Conservation (phyloP, 1,140 invertebrate species). For the Heterodera schachtii region DNA sequence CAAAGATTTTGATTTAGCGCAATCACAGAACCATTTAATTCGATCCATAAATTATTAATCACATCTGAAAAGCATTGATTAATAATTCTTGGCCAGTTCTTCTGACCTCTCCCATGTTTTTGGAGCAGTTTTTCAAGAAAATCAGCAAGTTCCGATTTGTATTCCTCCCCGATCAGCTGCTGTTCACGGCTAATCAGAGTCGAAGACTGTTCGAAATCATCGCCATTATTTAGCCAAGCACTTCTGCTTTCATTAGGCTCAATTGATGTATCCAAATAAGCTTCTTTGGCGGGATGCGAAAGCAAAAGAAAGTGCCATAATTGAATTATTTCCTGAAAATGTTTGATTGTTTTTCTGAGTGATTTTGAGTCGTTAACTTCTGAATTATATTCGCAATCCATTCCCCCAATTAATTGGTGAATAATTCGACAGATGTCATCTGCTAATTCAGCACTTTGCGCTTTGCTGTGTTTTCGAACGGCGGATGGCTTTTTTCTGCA, state of each 20-base stretch:
- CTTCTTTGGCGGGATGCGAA: slow-evolving; percentile 50
- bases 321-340: slow-evolving; percentile 15
- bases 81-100: background rate
- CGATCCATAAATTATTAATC: slow-evolving; percentile 18
- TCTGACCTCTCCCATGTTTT: slow-evolving; percentile 34
- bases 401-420: background rate
- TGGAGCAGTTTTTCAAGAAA: slow-evolving; percentile 28
- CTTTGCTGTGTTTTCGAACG: slow-evolving; percentile 12
- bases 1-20: slow-evolving; percentile 17
- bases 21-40: slow-evolving; percentile 26
- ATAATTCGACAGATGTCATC: slow-evolving; percentile 10
- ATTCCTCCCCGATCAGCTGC: background rate
- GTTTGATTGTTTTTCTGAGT: background rate
- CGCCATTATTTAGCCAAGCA: slow-evolving; percentile 44
- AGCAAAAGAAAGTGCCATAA: slow-evolving; percentile 49
- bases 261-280: slow-evolving; percentile 37
- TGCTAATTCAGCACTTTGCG: slow-evolving; percentile 3
- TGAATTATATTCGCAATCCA: slow-evolving; percentile 4
- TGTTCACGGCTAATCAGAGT: background rate
- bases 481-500: background rate
- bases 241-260: slow-evolving; percentile 19
- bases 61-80: slow-evolving; percentile 17
- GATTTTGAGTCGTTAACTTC: background rate
- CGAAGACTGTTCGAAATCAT: background rate
- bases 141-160: slow-evolving; percentile 37